Conservation (phyloP, 2,888 invertebrate species). For the Hesperia comma region DNA sequence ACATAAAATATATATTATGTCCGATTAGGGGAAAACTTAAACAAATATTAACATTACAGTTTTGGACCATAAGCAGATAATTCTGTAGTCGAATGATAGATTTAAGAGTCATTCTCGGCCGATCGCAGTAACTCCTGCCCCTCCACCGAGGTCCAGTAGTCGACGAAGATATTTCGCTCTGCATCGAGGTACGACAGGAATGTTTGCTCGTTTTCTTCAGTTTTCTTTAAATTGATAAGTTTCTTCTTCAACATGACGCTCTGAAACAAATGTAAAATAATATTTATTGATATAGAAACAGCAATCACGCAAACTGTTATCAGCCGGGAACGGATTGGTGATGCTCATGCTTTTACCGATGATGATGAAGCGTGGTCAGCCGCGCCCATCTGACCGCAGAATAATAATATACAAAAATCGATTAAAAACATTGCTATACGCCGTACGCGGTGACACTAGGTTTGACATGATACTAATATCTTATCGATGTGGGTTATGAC, state of each 20-base stretch:
- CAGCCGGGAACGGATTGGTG: no score
- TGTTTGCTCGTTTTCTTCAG: slow-evolving; percentile 84
- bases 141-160: slow-evolving; percentile 89
- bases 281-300: background rate
- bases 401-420: no score
- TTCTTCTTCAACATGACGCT: slow-evolving; percentile 83
- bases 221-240: slow-evolving; percentile 72
- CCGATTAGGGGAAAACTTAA: background rate
- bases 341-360: no score
- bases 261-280: slow-evolving; percentile 71
- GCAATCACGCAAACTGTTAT: no score
- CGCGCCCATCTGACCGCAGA: no score
- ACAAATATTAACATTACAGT: slow-evolving; percentile 4
- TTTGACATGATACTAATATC: slow-evolving; percentile 48
- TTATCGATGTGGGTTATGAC: slow-evolving; percentile 66
- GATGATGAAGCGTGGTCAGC: no score
- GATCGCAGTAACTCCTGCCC: slow-evolving; percentile 83
- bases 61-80: slow-evolving; percentile 11
- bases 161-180: slow-evolving; percentile 87
- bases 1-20: slow-evolving; percentile 4
- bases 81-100: background rate
- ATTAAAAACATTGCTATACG: background rate
- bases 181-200: slow-evolving; percentile 86
- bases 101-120: slow-evolving; percentile 43
- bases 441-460: background rate